These are phyloP conservation scores for Drosophila seguyi DNA, from an alignment of 1,140 invertebrate species.

Conservation along the genomic window DNA sequence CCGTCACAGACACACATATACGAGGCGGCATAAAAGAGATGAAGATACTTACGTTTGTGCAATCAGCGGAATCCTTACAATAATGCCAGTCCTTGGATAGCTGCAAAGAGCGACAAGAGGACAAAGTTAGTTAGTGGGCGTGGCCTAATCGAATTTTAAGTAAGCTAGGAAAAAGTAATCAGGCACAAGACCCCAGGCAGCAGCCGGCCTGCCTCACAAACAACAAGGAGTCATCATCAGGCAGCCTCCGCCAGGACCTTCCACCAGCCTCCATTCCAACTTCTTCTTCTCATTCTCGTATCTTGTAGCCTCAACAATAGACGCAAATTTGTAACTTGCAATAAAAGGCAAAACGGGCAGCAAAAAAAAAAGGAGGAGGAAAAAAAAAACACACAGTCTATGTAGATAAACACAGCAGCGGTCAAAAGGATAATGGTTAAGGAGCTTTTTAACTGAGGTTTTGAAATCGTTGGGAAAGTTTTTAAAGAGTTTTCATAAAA, in stretches of 20 bases:
- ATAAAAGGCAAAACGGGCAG: conserved; percentile 62
- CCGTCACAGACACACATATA: not conserved
- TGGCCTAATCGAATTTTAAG: conserved; percentile 81
- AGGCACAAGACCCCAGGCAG: conserved; percentile 65
- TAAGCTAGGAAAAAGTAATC: conserved; percentile 81
- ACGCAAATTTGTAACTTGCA: conserved; percentile 81
- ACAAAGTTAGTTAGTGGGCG: conserved; percentile 80
- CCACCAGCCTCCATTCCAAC: not conserved
- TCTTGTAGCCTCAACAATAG: conserved; percentile 61
- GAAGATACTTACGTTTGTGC: conserved; percentile 71
- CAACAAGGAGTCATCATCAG: conserved; percentile 52
- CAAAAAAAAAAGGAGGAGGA: conserved; percentile 11
- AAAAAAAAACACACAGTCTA: conserved; percentile 36
- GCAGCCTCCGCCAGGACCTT: conserved; percentile 34
- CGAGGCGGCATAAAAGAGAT: not conserved
- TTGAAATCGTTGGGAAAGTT: not conserved
- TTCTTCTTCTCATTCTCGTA: not conserved
- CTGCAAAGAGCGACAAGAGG: conserved; percentile 53
- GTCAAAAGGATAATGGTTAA: conserved; percentile 12
- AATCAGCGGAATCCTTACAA: conserved; percentile 75
- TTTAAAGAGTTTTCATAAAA: not conserved
- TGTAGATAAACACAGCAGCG: conserved; percentile 17
- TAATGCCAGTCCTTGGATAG: conserved; percentile 74
- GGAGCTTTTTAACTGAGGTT: not conserved
- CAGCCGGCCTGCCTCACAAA: conserved; percentile 39